Conservation (phyloP, 2,888 invertebrate genomes). For the Meliscaeva auricollis region DNA sequence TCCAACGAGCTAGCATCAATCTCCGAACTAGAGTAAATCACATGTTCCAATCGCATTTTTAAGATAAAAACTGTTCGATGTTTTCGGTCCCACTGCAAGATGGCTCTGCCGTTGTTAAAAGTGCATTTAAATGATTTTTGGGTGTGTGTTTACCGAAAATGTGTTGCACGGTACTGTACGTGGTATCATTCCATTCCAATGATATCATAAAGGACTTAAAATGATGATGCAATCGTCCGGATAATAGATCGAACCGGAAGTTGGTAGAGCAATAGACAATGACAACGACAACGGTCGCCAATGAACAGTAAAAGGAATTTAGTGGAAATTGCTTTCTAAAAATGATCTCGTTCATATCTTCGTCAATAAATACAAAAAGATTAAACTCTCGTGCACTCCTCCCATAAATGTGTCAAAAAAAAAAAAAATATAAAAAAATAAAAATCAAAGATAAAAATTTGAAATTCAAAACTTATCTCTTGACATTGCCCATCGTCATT, state of each 20-base stretch:
- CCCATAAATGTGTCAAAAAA: conserved; percentile 14
- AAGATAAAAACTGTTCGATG: no score
- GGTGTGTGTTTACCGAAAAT: background rate
- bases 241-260: conserved; percentile 50
- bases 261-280: conserved; percentile 9
- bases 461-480: conserved; percentile 60
- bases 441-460: conserved; percentile 67
- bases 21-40: no score
- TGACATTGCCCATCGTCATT: conserved; percentile 49
- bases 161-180: background rate
- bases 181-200: conserved; percentile 5
- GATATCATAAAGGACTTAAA: conserved; percentile 21
- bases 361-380: background rate
- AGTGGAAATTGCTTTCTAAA: conserved; percentile 25
- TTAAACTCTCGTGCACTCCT: conserved; percentile 30
- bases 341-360: conserved; percentile 34
- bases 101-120: no score
- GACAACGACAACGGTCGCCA: background rate
- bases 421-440: conserved; percentile 28
- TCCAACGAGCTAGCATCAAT: no score
- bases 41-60: no score
- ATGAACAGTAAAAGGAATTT: conserved; percentile 26
- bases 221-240: conserved; percentile 64
- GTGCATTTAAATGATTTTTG: no score
- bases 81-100: no score